Base-by-base conservation (phyloP, 2,888 invertebrate species). In the Andricus curvator region DNA sequence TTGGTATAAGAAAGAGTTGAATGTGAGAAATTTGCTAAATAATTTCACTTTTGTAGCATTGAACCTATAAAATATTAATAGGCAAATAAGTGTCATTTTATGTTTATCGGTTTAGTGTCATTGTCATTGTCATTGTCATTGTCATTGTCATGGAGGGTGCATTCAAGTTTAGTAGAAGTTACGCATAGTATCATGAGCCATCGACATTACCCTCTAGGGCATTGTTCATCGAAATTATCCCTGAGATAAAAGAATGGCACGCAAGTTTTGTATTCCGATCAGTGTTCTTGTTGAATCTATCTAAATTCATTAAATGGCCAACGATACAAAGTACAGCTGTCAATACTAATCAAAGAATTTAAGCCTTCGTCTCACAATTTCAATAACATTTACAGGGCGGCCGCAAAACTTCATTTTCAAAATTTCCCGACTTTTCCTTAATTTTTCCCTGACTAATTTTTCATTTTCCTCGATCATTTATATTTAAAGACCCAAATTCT, bases 81-180 rank as follows among this genome's bases (percentile, higher is more conserved):
- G n/a, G 9, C 20, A n/a, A n/a, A 9, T 13, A 29, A 56, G 33
- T 29, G 2, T 74, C 56, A 56, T 56, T 56, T n/a, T 56, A n/a
- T 13, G 74, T 74, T 70, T 74, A 56, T 56, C 65, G 65, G 68
- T 25, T 79, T n/a, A 62, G 25, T 25, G 13, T 25, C 76, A 81
- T 81, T 70, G 67, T 80, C 83, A 84, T 33, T 80, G 78, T 6
- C 25, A 25, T 1, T 25, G n/a, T 9, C 76, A 81, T 81, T 77
- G 66, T 80, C 81, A 84, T 33, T 80, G 78, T 79, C 78, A 80
- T 9, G 65, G 62, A 22, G 51, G 62, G 20, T 41, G 17, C 64
- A 41, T 56, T 79, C 77, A 67, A 74, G 62, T 77, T 62, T 37
- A 22, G 62, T 77, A 65, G 70, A 66, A 64, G 48, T 9, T 56